Conservation (phyloP, 2,113 vertebrate species). For the Laticauda laticaudata region DNA sequence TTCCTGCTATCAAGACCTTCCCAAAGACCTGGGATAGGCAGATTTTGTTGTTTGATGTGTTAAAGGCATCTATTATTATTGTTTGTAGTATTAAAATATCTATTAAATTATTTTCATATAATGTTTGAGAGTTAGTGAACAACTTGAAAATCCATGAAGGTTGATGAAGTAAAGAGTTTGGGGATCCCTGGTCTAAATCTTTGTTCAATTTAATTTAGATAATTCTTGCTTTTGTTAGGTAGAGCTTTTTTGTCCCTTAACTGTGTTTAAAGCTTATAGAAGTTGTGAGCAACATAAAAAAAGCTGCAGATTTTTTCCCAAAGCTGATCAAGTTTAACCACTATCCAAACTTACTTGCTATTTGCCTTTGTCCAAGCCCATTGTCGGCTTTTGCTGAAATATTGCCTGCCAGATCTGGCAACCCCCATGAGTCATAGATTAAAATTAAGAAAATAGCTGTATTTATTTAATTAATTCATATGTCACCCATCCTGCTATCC, state of each 20-base stretch:
- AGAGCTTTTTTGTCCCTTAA: not conserved
- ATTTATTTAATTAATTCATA: not conserved
- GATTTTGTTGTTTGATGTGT: not conserved
- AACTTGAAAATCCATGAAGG: not conserved
- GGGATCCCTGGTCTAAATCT: not conserved
- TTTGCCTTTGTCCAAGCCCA: not conserved
- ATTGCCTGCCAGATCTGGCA: not conserved
- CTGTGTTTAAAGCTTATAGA: not conserved
- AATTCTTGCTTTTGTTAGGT: not conserved
- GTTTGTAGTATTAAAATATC: not conserved
- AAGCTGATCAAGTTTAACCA: not conserved
- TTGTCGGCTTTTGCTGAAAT: not conserved
- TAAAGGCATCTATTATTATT: not conserved
- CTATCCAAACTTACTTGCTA: not conserved
- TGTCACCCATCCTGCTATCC: not conserved
- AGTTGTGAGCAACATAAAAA: not conserved
- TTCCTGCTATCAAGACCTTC: not conserved
- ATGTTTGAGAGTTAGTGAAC: not conserved
- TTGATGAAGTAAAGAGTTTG: not conserved
- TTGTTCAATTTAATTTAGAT: not conserved
- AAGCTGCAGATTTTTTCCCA: not conserved
- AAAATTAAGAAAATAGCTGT: not conserved
- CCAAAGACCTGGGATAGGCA: not conserved
- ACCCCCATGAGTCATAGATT: not conserved
- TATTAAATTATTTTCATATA: not conserved